These are phyloP conservation scores for Cephalopachus bancanus DNA, from an alignment of 2,797 vertebrate species.

Conservation along the genomic window DNA sequence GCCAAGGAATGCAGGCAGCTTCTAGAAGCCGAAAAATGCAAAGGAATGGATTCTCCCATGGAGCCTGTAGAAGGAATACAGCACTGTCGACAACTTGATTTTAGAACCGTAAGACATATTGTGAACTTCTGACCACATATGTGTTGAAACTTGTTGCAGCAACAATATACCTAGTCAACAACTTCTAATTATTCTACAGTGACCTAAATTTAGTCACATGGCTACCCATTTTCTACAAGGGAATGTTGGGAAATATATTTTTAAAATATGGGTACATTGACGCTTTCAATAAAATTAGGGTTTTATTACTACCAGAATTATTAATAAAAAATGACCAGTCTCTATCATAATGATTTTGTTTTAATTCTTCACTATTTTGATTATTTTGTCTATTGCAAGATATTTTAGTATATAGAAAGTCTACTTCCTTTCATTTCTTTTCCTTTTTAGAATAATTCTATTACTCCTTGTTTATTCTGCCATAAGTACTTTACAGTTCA, in stretches of 20 bases:
- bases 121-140: not conserved
- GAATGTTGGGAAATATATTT: not conserved
- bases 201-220: not conserved
- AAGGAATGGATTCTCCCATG: not conserved
- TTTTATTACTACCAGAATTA: not conserved
- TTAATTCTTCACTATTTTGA: constrained; percentile 6
- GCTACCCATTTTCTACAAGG: not conserved
- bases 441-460: not conserved
- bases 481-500: not conserved
- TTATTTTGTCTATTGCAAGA: not conserved
- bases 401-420: not conserved
- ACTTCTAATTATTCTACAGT: not conserved
- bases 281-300: not conserved
- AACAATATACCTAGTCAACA: not conserved
- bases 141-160: not conserved
- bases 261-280: not conserved
- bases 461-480: not conserved
- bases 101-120: not conserved
- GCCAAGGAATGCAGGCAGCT: not conserved
- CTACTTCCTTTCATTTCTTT: not conserved
- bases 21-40: not conserved
- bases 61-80: not conserved
- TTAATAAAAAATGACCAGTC: not conserved
- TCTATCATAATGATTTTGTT: not conserved
- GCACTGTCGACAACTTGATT: not conserved